Conservation (phyloP, 2,888 invertebrate genomes). For the Chaitophorus viminalis region DNA sequence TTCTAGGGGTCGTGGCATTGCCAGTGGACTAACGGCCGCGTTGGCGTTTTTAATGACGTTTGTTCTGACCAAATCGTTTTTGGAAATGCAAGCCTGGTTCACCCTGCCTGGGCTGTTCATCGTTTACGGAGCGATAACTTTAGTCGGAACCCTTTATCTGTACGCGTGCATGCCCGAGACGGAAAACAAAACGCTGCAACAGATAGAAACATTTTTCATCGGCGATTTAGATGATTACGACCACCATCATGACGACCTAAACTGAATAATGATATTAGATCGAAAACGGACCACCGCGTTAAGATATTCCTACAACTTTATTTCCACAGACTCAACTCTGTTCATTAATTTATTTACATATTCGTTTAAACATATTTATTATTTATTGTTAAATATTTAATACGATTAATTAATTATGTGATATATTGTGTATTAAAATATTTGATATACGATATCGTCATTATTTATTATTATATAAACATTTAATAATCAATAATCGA, state of each 20-base stretch:
- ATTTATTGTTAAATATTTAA: conserved; percentile 1
- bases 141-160: conserved; percentile 74
- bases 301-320: background rate
- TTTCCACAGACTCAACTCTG: background rate
- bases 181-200: conserved; percentile 78
- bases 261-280: background rate
- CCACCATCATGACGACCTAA: background rate
- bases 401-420: background rate
- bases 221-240: conserved; percentile 27
- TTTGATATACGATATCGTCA: background rate
- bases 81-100: conserved; percentile 32
- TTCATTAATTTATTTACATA: background rate
- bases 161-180: conserved; percentile 83
- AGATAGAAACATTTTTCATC: conserved; percentile 72
- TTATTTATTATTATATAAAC: background rate
- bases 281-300: background rate
- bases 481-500: background rate
- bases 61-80: conserved; percentile 70
- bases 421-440: background rate
- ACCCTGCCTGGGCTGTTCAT: conserved; percentile 65
- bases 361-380: background rate
- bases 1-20: conserved; percentile 70
- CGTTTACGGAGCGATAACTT: conserved; percentile 67
- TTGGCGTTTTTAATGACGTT: conserved; percentile 71
- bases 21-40: conserved; percentile 71